Evolutionary conservation across 2,113 vertebrate species (phyloP), one percentile per base, ranked within the genome.

Genomic region (Rhizomys pruinosus): DNA sequence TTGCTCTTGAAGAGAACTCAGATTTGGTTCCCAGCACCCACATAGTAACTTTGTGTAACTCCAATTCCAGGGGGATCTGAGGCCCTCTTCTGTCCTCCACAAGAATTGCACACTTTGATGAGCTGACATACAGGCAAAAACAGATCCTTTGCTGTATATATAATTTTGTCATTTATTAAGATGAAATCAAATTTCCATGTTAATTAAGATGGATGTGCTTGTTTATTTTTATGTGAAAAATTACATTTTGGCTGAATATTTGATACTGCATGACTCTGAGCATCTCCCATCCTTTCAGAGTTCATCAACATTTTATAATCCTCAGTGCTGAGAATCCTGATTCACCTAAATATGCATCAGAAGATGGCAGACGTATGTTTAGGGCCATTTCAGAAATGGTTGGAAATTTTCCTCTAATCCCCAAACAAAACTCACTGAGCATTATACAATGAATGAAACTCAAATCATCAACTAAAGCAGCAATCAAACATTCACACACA

Each of bases 211-310:
- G 34, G 44, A 52, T 85, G 5, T 71, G 66, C 47, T 69, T 55
- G 34, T 85, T 85, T 85, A 71, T 85, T 85, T 57, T 71, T n/a
- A 57, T 20, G 71, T 71, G 44, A 85, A 85, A 55, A 71, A 85
- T 85, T 85, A 71, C 39, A 71, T 71, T 34, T 71, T 71, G 47
- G 47, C 68, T 85, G 34, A 85, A 55, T 57, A 57, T 71, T 39
- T 69, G 84, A 71, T 71, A 17, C 23, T 69, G 47, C 66, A 71
- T 27, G 34, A 55, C 44, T 34, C 32, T 23, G 23, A 71, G 23
- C 34, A 25, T 85, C 84, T 55, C 19, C 4, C 3, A 11, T 25
- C 13, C 37, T 85, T 71, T 29, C 84, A 57, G 47, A 71, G 15
- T 29, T 55, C 42, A 12, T 13, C 29, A 52, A 29, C 20, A 5